phyloP scores from a whole-genome alignment of 1,140 invertebrate species.

The Augochlora pura region DNA sequence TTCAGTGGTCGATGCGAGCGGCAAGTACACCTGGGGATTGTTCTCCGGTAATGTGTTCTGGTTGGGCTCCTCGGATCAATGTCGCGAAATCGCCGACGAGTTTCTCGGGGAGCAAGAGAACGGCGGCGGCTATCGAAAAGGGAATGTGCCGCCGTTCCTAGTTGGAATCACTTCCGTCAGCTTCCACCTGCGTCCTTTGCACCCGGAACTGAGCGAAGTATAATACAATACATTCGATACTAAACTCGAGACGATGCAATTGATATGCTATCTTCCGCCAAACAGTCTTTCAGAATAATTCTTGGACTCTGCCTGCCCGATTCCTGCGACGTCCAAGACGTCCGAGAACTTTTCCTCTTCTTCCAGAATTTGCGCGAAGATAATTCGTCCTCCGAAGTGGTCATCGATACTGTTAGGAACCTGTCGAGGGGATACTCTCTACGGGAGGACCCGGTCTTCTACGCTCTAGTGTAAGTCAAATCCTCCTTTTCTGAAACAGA shows the following conservation, averaged over 20 bases:
- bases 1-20: conserved; percentile 74
- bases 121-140: conserved; percentile 1
- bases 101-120: conserved; percentile 33
- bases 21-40: conserved; percentile 68
- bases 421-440: conserved; percentile 64
- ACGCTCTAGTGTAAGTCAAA: conserved; percentile 67
- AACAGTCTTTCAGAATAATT: conserved; percentile 64
- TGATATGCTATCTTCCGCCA: not conserved
- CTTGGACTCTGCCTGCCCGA: conserved; percentile 73
- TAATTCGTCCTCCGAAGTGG: conserved; percentile 58
- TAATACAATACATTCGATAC: not conserved
- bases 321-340: conserved; percentile 64
- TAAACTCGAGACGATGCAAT: not conserved
- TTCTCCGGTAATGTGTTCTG: conserved; percentile 72
- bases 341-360: conserved; percentile 59
- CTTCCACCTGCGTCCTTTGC: conserved; percentile 47
- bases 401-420: conserved; percentile 60
- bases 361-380: conserved; percentile 36
- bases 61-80: conserved; percentile 71
- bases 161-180: conserved; percentile 60
- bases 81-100: conserved; percentile 62
- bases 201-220: conserved; percentile 51
- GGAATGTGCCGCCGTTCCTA: conserved; percentile 57
- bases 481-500: not conserved
- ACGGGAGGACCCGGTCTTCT: conserved; percentile 68